Evolutionary conservation across 2,888 invertebrate species (phyloP).

Genomic region (Cyclophora albipunctata): DNA sequence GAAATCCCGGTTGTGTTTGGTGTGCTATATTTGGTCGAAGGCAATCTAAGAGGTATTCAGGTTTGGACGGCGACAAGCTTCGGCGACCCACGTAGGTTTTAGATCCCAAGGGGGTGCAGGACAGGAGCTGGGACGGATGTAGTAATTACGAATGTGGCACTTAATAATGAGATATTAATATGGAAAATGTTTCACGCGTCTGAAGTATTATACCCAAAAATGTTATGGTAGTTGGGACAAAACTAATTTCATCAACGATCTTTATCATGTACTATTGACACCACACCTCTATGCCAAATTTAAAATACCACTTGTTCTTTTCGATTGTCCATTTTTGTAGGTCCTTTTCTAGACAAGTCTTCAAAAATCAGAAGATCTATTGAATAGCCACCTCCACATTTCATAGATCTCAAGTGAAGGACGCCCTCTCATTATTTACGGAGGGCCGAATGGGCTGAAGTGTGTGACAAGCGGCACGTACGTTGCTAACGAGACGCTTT

Average conservation of each 20-base stretch:
- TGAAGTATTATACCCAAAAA: no score
- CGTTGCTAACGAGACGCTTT: slow-evolving; percentile 74
- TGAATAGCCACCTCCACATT: slow-evolving; percentile 33
- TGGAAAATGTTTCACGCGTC: no score
- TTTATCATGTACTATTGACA: no score
- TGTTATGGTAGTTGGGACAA: no score
- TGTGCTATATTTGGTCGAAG: slow-evolving; percentile 57
- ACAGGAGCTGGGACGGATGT: slow-evolving; percentile 33
- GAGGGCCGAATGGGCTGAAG: slow-evolving; percentile 69
- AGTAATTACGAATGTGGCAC: slow-evolving; percentile 22
- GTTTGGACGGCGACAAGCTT: slow-evolving; percentile 50
- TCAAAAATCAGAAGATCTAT: slow-evolving; percentile 6
- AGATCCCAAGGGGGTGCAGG: slow-evolving; percentile 47
- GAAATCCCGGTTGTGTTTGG: no score
- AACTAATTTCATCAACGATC: no score
- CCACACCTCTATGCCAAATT: no score
- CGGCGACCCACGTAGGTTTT: slow-evolving; percentile 54
- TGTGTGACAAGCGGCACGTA: slow-evolving; percentile 73
- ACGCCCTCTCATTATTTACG: slow-evolving; percentile 73
- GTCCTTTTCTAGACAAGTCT: no score
- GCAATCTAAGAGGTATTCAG: slow-evolving; percentile 72
- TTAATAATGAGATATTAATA: not conserved
- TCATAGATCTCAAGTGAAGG: slow-evolving; percentile 38
- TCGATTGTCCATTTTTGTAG: no score
- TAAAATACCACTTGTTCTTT: no score